Evolutionary conservation across 2,888 invertebrate genomes (phyloP), one percentile per base, ranked within the genome.

Genomic region (Sminthurides aquaticus): DNA sequence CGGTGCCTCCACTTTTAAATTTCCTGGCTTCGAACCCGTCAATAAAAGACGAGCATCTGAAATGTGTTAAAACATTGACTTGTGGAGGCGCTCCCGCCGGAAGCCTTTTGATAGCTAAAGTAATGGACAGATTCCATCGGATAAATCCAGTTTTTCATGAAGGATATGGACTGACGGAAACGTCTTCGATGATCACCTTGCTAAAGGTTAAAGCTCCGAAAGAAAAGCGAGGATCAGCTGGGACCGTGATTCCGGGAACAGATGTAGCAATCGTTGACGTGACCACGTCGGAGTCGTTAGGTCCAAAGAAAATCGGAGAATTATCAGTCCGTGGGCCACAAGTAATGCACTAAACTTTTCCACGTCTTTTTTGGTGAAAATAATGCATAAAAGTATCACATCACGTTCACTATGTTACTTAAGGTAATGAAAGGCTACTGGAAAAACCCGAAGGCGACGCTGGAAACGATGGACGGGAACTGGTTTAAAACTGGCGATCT

Each of bases 401-500:
- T n/a, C n/a, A n/a, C n/a, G n/a, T n/a, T n/a, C n/a, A n/a, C n/a
- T n/a, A n/a, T n/a, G n/a, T n/a, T n/a, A n/a, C n/a, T n/a, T n/a
- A 48, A 67, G 63, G 64, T 65, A 1, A 90, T 90, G 88, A 84
- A 85, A 77, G 89, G 89, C 11, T 91, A 91, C 77, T 84, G 86
- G 77, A 87, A 89, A 74, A 88, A 89, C 76, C 85, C 85, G 66
- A 79, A 84, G 75, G 89, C 89, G 0, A 91, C 90, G 0, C 81
- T 81, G 55, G 86, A 87, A 72, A 87, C 87, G 0, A 80, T 90
- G 3, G 87, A 87, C 76, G 79, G 81, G 3, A 87, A 90, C 0
- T 91, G 90, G 90, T 80, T 91, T 22, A 87, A 87, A 76, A 87
- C 87, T 0, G 88, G 90, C 18, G 62, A 90, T 77, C 85, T 90